phyloP scores from a whole-genome alignment of 2,113 vertebrate genomes.

The Phalacrocorax carbo region DNA sequence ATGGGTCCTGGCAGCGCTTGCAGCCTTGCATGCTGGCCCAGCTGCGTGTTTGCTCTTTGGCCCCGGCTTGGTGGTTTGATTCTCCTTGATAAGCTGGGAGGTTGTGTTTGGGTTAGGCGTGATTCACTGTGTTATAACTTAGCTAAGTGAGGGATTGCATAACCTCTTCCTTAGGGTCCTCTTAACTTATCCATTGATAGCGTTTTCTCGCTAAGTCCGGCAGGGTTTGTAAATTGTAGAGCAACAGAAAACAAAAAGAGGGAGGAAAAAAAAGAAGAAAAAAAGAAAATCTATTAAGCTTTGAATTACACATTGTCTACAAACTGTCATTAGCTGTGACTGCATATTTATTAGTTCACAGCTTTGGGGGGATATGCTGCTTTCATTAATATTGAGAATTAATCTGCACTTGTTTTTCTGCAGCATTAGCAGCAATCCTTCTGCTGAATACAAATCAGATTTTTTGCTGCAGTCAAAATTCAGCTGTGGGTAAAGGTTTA shows the following conservation, averaged over 20 bases:
- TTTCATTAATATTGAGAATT: conserved; percentile 36
- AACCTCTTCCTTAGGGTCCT: not conserved
- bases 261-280: too few species aligned
- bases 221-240: not conserved
- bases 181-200: not conserved
- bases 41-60: rapidly evolving
- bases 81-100: not conserved
- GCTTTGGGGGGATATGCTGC: conserved; percentile 8
- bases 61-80: not conserved
- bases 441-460: not conserved
- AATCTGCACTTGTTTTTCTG: not conserved
- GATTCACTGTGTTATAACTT: not conserved
- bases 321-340: not conserved
- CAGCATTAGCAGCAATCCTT: not conserved
- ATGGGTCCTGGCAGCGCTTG: rapidly evolving
- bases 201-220: not conserved
- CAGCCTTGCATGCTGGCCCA: not conserved
- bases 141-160: not conserved
- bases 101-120: not conserved
- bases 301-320: not conserved
- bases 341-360: not conserved
- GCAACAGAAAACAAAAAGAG: not conserved
- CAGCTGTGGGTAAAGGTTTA: not conserved
- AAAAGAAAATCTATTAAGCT: not conserved
- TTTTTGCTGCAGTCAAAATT: not conserved